Evolutionary conservation across 1,140 invertebrate genomes (phyloP).

Genomic region (Parasteatoda tepidariorum): DNA sequence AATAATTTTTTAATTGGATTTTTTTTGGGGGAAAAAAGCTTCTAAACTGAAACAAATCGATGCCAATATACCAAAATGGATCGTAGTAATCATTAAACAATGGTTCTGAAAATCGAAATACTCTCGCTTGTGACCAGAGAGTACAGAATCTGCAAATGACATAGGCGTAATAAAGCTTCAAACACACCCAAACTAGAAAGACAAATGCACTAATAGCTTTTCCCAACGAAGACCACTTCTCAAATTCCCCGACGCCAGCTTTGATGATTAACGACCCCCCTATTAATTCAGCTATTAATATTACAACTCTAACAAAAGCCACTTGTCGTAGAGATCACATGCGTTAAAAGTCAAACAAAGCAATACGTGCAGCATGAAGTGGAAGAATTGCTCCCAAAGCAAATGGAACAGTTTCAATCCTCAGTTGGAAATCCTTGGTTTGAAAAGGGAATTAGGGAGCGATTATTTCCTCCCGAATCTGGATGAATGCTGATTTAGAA

Average conservation of each 20-base stretch:
- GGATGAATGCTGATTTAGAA: constrained; percentile 15
- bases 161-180: not conserved
- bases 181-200: not conserved
- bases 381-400: constrained; percentile 20
- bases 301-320: not conserved
- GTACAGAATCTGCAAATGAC: not conserved
- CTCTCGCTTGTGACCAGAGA: too few species aligned
- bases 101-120: too few species aligned
- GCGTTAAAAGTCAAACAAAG: not conserved
- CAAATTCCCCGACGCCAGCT: not conserved
- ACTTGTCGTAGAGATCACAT: not conserved
- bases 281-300: constrained; percentile 13
- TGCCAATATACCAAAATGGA: too few species aligned
- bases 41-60: too few species aligned
- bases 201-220: not conserved
- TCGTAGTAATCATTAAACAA: too few species aligned
- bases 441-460: not conserved
- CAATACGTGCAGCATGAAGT: not conserved
- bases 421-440: not conserved
- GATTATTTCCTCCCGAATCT: not conserved
- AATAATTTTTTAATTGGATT: too few species aligned
- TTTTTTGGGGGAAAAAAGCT: too few species aligned
- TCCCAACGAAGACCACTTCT: not conserved
- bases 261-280: not conserved
- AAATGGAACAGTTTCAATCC: not conserved